These are phyloP conservation scores for Anthrax anthrax DNA, from an alignment of 2,888 invertebrate genomes.

Conservation along the genomic window DNA sequence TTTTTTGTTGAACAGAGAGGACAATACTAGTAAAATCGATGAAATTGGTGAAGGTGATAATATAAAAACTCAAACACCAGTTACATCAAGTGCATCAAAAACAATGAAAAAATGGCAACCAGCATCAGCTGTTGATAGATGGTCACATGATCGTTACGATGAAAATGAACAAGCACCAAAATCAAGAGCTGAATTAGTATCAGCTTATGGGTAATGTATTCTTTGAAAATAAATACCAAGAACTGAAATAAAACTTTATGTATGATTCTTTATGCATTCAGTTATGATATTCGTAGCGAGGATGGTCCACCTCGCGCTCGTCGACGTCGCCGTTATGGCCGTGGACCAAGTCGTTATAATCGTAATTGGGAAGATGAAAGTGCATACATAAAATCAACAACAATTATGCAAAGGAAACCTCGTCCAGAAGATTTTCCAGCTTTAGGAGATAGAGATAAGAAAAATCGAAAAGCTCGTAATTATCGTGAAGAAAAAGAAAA, in stretches of 20 bases:
- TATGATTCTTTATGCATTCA: constrained; percentile 19
- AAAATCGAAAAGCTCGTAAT: constrained; percentile 17
- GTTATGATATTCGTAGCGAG: constrained; percentile 84
- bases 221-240: neutral
- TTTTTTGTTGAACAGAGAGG: constrained; percentile 19
- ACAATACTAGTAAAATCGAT: constrained; percentile 20
- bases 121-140: constrained; percentile 43
- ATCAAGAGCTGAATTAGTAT: constrained; percentile 66
- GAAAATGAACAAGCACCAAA: constrained; percentile 61
- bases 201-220: constrained; percentile 73
- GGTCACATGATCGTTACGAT: constrained; percentile 67
- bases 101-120: constrained; percentile 34
- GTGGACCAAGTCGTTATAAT: constrained; percentile 83
- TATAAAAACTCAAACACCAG: constrained; percentile 19
- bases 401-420: constrained; percentile 23
- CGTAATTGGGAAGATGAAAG: constrained; percentile 89
- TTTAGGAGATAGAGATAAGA: constrained; percentile 24
- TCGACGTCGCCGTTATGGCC: constrained; percentile 72
- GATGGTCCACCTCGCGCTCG: constrained; percentile 81
- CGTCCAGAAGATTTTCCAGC: constrained; percentile 45
- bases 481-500: constrained; percentile 27
- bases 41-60: constrained; percentile 31
- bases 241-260: too few species aligned
- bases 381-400: constrained; percentile 53
- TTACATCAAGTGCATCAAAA: constrained; percentile 28